phyloP scores from a whole-genome alignment of 2,888 invertebrate species.

The Darwinula stevensoni region DNA sequence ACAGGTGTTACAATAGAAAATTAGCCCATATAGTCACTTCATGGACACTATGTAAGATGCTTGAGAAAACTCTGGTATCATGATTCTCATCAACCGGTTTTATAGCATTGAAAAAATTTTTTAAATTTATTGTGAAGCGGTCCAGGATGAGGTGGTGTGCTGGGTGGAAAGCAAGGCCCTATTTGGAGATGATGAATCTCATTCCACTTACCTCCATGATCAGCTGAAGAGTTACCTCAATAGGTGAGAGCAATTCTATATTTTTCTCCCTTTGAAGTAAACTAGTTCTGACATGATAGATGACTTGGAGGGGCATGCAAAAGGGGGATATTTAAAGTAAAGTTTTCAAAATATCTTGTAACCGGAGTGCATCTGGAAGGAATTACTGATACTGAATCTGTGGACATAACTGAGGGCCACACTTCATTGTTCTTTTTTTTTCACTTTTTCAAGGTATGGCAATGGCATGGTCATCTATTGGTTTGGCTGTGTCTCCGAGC shows the following conservation, averaged over 20 bases:
- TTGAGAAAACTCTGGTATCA: too few species aligned
- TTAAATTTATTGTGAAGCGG: conserved; percentile 18
- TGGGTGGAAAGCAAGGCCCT: conserved; percentile 92
- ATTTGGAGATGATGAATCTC: conserved; percentile 60
- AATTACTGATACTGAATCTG: too few species aligned
- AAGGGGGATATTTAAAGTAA: too few species aligned
- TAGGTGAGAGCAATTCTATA: conserved; percentile 19
- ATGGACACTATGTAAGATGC: too few species aligned
- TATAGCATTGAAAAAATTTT: background rate
- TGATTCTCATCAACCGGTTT: background rate
- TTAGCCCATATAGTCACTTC: too few species aligned
- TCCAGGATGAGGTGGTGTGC: conserved; percentile 54
- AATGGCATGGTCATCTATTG: conserved; percentile 81
- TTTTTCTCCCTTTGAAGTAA: background rate
- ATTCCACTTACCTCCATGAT: conserved; percentile 45
- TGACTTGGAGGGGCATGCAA: background rate
- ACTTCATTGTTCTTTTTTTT: too few species aligned
- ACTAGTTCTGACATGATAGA: too few species aligned
- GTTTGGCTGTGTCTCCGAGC: conserved; percentile 35
- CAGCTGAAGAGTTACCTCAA: conserved; percentile 74
- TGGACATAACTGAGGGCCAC: too few species aligned
- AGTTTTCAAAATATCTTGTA: conserved; percentile 1
- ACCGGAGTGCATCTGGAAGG: too few species aligned
- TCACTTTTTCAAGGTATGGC: too few species aligned
- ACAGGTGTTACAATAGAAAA: too few species aligned